Percentiles rank a stretch among this genome's conserved stretches.
Evolutionary conservation across 2,113 vertebrate genomes (phyloP).

Genomic region (Ictidomys tridecemlineatus): DNA sequence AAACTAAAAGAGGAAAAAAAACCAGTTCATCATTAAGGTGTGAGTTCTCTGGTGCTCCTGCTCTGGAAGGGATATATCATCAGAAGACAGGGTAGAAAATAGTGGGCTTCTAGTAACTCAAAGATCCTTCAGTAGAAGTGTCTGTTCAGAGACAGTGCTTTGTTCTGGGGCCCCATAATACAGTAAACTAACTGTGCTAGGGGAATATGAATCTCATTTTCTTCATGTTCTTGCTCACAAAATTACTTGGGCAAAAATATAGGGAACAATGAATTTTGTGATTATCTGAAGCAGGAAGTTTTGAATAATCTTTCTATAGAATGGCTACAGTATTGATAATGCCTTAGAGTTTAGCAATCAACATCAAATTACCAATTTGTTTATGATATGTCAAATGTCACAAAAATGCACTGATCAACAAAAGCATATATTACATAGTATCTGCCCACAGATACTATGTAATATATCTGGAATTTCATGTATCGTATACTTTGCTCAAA

Average conservation of each 20-base stretch:
- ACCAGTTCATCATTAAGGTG: background rate
- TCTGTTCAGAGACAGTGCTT: background rate
- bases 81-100: background rate
- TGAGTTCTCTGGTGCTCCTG: background rate
- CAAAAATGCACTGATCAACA: background rate
- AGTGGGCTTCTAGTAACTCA: background rate
- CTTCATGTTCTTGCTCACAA: background rate
- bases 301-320: conserved; percentile 15
- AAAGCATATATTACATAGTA: background rate
- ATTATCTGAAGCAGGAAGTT: conserved; percentile 11
- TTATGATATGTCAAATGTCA: background rate
- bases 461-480: background rate
- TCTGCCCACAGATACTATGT: no score
- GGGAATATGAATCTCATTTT: background rate
- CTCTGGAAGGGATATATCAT: background rate
- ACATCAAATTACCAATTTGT: background rate
- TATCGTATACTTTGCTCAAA: background rate
- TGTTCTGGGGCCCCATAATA: background rate
- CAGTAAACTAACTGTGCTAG: background rate
- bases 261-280: background rate
- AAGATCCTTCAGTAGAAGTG: background rate
- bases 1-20: background rate
- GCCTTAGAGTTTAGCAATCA: background rate
- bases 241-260: background rate
- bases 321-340: background rate